Conservation (phyloP, 2,113 vertebrate genomes). For the Galeopterus variegatus region DNA sequence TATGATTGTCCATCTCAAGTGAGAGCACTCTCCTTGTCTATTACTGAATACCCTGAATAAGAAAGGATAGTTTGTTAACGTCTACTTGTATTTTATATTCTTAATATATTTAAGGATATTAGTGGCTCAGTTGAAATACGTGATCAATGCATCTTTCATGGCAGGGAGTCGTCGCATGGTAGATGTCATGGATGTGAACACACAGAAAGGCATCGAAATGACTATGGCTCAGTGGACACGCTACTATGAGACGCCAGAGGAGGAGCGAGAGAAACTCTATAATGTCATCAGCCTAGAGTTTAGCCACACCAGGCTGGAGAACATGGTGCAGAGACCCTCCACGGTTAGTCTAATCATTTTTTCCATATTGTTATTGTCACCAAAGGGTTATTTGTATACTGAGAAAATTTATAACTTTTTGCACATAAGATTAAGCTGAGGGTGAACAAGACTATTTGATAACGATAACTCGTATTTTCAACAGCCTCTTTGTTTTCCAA, state of each 20-base stretch:
- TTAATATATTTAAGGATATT: conserved; percentile 36
- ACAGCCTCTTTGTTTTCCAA: conserved; percentile 23
- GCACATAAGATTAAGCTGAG: conserved; percentile 31
- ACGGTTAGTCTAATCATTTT: conserved; percentile 89
- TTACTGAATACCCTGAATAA: conserved; percentile 37
- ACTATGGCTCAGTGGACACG: conserved; percentile 99
- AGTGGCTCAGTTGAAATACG: neutral
- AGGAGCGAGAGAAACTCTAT: conserved; percentile 97
- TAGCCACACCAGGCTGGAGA: conserved; percentile 97
- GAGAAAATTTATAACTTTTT: conserved; percentile 24
- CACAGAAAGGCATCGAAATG: conserved; percentile 99
- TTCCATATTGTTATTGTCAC: neutral
- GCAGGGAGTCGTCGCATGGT: conserved; percentile 97
- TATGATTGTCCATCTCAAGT: conserved; percentile 29
- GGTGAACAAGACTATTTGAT: conserved; percentile 36
- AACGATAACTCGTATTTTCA: conserved; percentile 37
- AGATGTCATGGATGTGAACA: conserved; percentile 99
- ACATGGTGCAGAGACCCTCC: conserved; percentile 97
- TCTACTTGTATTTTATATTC: neutral
- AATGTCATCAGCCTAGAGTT: conserved; percentile 99
- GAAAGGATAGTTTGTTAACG: conserved; percentile 19
- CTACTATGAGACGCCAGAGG: conserved; percentile 97
- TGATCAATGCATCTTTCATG: conserved; percentile 63
- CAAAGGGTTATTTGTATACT: neutral
- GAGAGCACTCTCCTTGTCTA: neutral